Evolutionary conservation across 2,113 vertebrate genomes (phyloP).

Genomic region (Seriola aureovittata): DNA sequence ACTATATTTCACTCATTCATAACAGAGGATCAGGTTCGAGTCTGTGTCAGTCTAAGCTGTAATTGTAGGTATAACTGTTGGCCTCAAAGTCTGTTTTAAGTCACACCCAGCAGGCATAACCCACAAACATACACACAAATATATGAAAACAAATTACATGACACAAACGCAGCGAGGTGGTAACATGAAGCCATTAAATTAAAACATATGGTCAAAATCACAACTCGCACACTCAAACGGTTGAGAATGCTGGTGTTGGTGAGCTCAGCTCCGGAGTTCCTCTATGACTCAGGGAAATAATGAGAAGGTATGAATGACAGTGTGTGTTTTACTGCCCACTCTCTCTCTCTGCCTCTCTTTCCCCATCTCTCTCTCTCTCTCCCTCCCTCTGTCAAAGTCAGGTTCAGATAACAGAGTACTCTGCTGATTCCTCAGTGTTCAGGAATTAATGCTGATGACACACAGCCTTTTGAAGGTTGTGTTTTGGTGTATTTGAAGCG

Average conservation of each 20-base stretch:
- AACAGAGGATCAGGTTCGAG: not conserved
- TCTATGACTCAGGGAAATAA: conserved; percentile 77
- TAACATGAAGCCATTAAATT: conserved; percentile 26
- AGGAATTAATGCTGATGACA: conserved; percentile 77
- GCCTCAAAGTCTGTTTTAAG: not conserved
- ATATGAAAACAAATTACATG: conserved; percentile 3
- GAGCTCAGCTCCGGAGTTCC: conserved; percentile 63
- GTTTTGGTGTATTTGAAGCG: conserved; percentile 63
- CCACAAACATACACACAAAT: not conserved
- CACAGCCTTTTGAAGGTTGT: conserved; percentile 72
- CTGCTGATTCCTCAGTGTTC: conserved; percentile 78
- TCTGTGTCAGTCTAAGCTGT: conserved; percentile 8
- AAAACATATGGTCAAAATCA: conserved; percentile 31
- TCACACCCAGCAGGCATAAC: not conserved
- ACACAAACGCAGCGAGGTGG: conserved; percentile 1
- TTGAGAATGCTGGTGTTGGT: conserved; percentile 8
- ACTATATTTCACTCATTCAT: not conserved
- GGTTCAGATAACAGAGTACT: conserved; percentile 75
- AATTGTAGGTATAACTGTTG: not conserved
- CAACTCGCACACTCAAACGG: not conserved
- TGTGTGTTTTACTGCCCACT: conserved; percentile 61
- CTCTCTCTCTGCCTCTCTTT: conserved; percentile 46
- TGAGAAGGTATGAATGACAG: conserved; percentile 75
- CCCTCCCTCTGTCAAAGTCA: conserved; percentile 50
- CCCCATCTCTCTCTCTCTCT: conserved; percentile 19